Conservation (phyloP, 2,888 invertebrate genomes). For the Eupeodes luniger region DNA sequence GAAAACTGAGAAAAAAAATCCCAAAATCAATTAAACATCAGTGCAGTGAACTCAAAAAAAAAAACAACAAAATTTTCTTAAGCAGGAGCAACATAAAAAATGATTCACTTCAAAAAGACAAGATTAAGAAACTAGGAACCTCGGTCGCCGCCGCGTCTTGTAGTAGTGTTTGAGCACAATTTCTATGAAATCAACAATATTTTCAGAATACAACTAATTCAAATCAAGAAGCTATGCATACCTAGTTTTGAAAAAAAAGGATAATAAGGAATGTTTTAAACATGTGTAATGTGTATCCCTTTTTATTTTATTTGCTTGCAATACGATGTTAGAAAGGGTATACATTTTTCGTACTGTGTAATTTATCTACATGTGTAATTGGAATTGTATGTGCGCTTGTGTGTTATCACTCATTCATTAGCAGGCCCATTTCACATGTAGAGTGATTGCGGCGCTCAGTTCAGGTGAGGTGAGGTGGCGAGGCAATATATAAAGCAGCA, state of each 20-base stretch:
- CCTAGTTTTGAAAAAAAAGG: background rate
- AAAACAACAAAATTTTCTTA: background rate
- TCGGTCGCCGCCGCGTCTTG: background rate
- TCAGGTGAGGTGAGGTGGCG: background rate
- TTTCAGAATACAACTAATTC: background rate
- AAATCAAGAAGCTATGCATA: background rate
- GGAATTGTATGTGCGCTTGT: slow-evolving; percentile 13
- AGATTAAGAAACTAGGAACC: slow-evolving; percentile 2
- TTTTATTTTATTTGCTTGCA: background rate
- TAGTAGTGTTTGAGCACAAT: background rate
- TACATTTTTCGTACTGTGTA: slow-evolving; percentile 4
- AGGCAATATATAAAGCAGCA: background rate
- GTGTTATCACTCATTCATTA: slow-evolving; percentile 59
- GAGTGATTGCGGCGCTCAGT: background rate
- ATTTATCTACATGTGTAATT: background rate
- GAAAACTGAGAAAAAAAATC: slow-evolving; percentile 14
- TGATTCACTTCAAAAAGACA: background rate
- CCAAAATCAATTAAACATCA: slow-evolving; percentile 34
- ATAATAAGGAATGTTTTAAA: background rate
- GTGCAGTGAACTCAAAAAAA: slow-evolving; percentile 52
- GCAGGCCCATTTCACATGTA: slow-evolving; percentile 36
- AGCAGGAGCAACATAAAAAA: background rate
- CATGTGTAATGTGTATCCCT: slow-evolving; percentile 4
- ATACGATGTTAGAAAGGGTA: background rate
- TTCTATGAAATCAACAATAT: background rate